Percentiles rank a stretch among this genome's conserved stretches.
Conservation (phyloP, 1,140 invertebrate genomes). For the Xylocopa sonorina region DNA sequence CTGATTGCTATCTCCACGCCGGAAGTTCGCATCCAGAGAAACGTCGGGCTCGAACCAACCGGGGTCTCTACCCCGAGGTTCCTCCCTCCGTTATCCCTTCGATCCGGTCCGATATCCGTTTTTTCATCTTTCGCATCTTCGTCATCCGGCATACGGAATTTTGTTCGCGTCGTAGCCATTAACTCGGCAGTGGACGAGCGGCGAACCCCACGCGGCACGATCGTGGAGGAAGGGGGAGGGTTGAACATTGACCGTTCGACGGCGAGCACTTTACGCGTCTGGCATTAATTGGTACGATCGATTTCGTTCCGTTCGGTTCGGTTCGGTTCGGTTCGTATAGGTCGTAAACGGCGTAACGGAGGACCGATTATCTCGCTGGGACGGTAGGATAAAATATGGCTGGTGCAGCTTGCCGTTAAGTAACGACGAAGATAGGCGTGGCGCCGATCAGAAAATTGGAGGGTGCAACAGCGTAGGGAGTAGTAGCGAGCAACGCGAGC, state of each 20-base stretch:
- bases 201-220: background rate
- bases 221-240: too few species aligned
- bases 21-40: conserved; percentile 28
- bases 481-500: too few species aligned
- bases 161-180: conserved; percentile 9
- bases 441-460: conserved; percentile 68
- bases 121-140: too few species aligned
- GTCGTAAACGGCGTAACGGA: conserved; percentile 14
- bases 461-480: conserved; percentile 54
- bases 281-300: background rate
- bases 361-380: conserved; percentile 55
- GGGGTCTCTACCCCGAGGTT: too few species aligned
- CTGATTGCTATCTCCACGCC: conserved; percentile 50
- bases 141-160: too few species aligned
- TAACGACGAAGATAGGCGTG: conserved; percentile 67
- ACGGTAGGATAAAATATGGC: conserved; percentile 66
- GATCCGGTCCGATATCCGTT: background rate
- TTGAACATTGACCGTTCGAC: too few species aligned
- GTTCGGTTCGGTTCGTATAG: background rate
- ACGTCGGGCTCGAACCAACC: background rate
- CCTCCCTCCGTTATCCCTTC: background rate
- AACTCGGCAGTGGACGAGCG: background rate
- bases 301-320: too few species aligned
- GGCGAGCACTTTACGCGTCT: background rate
- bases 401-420: conserved; percentile 59